A percentile compares a stretch with the other conserved stretches of the same genome.
Conservation (phyloP, 1,140 invertebrate genomes). For the Aphaenogaster floridana region DNA sequence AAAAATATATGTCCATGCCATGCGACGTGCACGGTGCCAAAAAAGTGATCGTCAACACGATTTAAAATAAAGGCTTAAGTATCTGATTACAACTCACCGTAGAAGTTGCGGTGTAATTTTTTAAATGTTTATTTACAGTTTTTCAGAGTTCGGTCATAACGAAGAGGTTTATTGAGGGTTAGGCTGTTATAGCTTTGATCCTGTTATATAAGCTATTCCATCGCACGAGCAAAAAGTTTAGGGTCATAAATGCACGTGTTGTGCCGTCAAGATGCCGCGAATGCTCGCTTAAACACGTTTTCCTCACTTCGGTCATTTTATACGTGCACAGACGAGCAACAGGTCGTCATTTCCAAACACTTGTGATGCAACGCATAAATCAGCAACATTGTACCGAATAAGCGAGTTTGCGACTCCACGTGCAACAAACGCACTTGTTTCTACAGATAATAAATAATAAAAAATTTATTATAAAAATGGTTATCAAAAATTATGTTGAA, state of each 20-base stretch:
- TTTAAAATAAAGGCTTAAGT: not conserved
- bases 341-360: constrained; percentile 48
- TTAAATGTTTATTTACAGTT: not conserved
- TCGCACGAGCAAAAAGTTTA: constrained; percentile 7
- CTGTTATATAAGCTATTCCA: constrained; percentile 12
- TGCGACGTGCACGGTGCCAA: not conserved
- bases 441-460: not conserved
- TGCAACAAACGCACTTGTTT: not conserved
- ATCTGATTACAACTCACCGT: not conserved
- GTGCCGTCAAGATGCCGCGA: not conserved
- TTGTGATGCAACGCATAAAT: constrained; percentile 19
- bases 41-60: constrained; percentile 10
- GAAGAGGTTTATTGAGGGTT: constrained; percentile 2
- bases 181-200: not conserved
- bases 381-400: not conserved
- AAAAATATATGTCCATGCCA: not conserved
- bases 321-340: constrained; percentile 16
- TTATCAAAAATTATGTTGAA: not conserved
- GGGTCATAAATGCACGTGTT: not conserved
- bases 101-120: not conserved
- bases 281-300: not conserved
- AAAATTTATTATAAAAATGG: not conserved
- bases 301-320: constrained; percentile 31
- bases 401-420: not conserved
- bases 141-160: not conserved